Evolutionary conservation across 2,113 vertebrate species (phyloP), one percentile per base, ranked within the genome.

Genomic region (Malurus elegans): DNA sequence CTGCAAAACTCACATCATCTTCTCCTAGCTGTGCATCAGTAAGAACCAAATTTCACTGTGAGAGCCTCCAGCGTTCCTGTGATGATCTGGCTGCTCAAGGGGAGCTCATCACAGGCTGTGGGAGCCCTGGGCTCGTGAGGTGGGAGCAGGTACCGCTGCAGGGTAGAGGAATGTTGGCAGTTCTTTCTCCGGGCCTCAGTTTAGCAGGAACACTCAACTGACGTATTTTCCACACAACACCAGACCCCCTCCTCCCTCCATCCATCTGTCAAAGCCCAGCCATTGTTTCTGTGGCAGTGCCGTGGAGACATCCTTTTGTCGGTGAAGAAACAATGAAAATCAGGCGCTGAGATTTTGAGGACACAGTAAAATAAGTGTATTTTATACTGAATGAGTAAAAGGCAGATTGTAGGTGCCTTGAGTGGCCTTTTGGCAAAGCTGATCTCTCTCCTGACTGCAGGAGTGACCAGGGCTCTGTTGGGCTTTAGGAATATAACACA

Each of bases 211-310:
- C 66, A 14, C 34, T 79, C 48, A 7, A 1, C 3, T 95, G 89
- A 95, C 10, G 25, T 62, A 29, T 56, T 91, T 95, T 42, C 62
- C 42, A 21, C 78, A 5, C 34, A 57, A 3, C 86, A 57, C 44
- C 89, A 95, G 90, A n/a, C 50, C 44, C 8, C 14, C 50, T 91
- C 53, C 78, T 70, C 12, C 78, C 53, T 87, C 78, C 89, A 34
- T 19, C 91, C 89, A 66, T 95, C 89, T 95, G 93, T 85, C 91
- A 66, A 42, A 79, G 75, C 42, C 42, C 93, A 34, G 86, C 9
- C 1, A 71, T 72, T 86, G 67, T 93, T 88, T 71, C 75, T 0
- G 2, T 2, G 0, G 65, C 60, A 44, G 26, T n/a, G 73, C 25
- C 7, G 4, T 6, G 48, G 85, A 89, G 80, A 7, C 45, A 32